Evolutionary conservation across 53 echinoderm and acorn worm genomes (phyloP).

Genomic region (Paracentrotus lividus): DNA sequence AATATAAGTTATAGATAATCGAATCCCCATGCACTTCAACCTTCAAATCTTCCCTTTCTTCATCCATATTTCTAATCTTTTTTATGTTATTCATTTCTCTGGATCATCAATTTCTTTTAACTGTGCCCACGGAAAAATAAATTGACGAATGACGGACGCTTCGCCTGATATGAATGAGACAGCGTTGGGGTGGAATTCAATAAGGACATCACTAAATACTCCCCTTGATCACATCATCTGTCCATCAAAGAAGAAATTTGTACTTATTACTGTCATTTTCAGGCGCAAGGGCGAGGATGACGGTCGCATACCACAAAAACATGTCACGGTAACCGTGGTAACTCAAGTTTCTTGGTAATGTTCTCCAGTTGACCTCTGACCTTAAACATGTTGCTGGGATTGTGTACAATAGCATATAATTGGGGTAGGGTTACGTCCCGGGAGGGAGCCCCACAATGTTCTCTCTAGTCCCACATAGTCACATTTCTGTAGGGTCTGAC

Average conservation of each 20-base stretch:
- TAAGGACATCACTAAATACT: background rate
- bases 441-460: slow-evolving; percentile 19
- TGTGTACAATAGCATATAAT: slow-evolving; percentile 57
- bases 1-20: background rate
- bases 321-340: slow-evolving; percentile 44
- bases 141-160: background rate
- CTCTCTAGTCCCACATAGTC: slow-evolving; percentile 56
- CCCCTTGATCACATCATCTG: slow-evolving; percentile 47
- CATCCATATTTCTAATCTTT: background rate
- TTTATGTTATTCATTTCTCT: background rate
- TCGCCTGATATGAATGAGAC: slow-evolving; percentile 12
- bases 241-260: slow-evolving; percentile 51
- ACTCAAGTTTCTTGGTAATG: slow-evolving; percentile 48
- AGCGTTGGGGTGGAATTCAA: slow-evolving; percentile 21
- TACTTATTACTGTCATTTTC: slow-evolving; percentile 42
- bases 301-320: slow-evolving; percentile 16
- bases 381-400: slow-evolving; percentile 51
- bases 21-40: background rate
- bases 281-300: slow-evolving; percentile 1
- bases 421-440: slow-evolving; percentile 43
- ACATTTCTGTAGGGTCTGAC: slow-evolving; percentile 55
- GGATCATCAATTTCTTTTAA: background rate
- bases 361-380: slow-evolving; percentile 50
- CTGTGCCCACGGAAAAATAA: background rate
- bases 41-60: background rate